A percentile compares a stretch with the other conserved stretches of the same genome.
Evolutionary conservation across 2,888 invertebrate species (phyloP).

Genomic region (Noctuana brunneofusca): DNA sequence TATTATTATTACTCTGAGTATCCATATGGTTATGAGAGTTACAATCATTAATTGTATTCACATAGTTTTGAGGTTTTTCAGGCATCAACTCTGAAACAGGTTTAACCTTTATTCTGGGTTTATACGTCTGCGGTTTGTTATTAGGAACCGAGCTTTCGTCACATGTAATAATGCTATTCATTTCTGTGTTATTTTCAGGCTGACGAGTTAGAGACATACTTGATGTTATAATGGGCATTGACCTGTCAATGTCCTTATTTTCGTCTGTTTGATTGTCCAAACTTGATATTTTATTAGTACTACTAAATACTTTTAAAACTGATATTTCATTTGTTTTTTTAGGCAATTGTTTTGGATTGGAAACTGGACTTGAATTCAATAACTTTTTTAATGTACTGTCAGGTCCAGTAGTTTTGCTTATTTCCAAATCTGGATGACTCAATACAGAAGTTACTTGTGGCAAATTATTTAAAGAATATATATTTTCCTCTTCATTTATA

Average conservation of each 20-base stretch:
- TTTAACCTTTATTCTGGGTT: conserved; percentile 69
- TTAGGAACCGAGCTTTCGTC: conserved; percentile 26
- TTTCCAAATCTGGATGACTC: conserved; percentile 17
- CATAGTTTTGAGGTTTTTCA: conserved; percentile 40
- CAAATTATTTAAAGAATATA: conserved; percentile 38
- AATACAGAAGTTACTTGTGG: conserved; percentile 35
- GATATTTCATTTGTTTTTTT: conserved; percentile 38
- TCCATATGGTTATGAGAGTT: not conserved
- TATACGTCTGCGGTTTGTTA: conserved; percentile 34
- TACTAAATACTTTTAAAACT: conserved; percentile 24
- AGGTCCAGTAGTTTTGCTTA: conserved; percentile 38
- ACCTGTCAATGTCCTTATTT: conserved; percentile 1
- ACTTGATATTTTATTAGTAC: conserved; percentile 1
- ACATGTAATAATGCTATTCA: not conserved
- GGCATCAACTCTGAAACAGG: conserved; percentile 68
- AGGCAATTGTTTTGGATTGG: conserved; percentile 71
- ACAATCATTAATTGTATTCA: conserved; percentile 40
- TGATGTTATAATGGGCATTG: conserved; percentile 64
- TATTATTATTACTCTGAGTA: not conserved
- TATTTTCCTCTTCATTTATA: not conserved
- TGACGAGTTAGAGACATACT: conserved; percentile 57
- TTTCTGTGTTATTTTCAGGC: conserved; percentile 18
- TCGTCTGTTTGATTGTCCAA: not conserved
- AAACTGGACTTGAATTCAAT: conserved; percentile 64
- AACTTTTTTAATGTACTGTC: conserved; percentile 41